Evolutionary conservation across 64 coral and sea anemone genomes (phyloP).

Genomic region (Pocillopora verrucosa): DNA sequence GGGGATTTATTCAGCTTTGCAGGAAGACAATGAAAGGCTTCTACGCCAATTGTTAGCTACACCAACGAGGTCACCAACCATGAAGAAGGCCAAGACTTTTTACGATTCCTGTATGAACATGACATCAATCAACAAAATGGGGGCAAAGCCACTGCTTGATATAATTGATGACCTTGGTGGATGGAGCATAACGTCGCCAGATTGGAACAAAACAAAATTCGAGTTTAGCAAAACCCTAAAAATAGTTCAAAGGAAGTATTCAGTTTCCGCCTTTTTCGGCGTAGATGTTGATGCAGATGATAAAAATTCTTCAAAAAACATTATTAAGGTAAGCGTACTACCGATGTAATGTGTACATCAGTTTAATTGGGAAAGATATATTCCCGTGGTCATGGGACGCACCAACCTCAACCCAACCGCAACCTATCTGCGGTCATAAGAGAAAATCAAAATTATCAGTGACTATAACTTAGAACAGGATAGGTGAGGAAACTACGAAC

Average conservation of each 20-base stretch:
- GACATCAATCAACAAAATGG: constrained; percentile 51
- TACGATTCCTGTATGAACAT: constrained; percentile 90
- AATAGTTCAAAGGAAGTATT: constrained; percentile 63
- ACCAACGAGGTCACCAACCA: not conserved
- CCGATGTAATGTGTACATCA: not conserved
- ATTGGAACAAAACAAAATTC: constrained; percentile 10
- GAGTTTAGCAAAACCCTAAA: constrained; percentile 17
- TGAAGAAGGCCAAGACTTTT: constrained; percentile 54
- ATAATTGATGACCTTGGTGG: constrained; percentile 73
- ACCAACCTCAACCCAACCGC: not conserved
- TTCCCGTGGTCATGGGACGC: no score
- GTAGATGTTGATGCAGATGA: constrained; percentile 58
- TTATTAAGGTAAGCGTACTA: constrained; percentile 60
- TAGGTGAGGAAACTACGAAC: no score
- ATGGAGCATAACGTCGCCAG: constrained; percentile 42
- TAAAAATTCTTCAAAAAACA: constrained; percentile 85
- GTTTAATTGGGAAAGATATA: not conserved
- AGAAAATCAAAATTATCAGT: not conserved
- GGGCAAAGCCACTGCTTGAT: constrained; percentile 46
- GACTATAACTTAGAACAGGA: no score
- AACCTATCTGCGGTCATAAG: not conserved
- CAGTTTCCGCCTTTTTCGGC: constrained; percentile 55
- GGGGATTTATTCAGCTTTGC: constrained; percentile 72
- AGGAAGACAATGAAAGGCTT: constrained; percentile 56
- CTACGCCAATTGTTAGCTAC: constrained; percentile 58